Base-by-base conservation (phyloP, 35 echinoderm and acorn worm genomes). In the Holothuria glaberrima region DNA sequence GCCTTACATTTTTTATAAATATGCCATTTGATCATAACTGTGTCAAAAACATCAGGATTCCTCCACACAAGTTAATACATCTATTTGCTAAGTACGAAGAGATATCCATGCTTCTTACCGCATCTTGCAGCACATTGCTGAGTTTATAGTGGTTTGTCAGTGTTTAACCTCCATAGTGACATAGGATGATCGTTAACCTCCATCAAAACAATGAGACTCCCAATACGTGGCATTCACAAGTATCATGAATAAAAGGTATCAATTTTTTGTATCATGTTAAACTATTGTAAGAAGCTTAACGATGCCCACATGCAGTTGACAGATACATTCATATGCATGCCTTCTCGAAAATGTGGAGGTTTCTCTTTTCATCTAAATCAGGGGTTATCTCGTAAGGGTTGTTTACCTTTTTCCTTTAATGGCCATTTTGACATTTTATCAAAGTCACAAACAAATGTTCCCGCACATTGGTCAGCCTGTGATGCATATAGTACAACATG, bases 81-180 rank as follows among this genome's bases (percentile, higher is more conserved):
- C 58, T 59, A 59, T 59, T 59, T 59, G 58, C 58, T 59, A 59
- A 59, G 58, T 59, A 59, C 58, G 21, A 59, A 59, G 58, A 59
- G 21, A 59, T 59, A 59, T 59, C 58, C 21, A 21, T 59, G 58
- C 58, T 59, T 59, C 58, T 59, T 59, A 59, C 58, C 21, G 58
- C 12, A 13, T 59, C 58, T 59, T 21, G 21, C 12, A 59, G 58
- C 12, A 12, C 21, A 59, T 59, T 59, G 58, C 21, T 59, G 58
- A 59, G 58, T 59, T 59, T 59, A 59, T 59, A 59, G 58, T 59
- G 58, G 58, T 59, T 13, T 59, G 58, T 59, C 21, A 59, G 58
- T 21, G 58, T 59, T 59, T 13, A 59, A 59, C 58, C 12, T 21
- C 21, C 58, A 59, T 59, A 59, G 12, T 21, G 58, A 12, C 58